Base-by-base conservation (phyloP, 2,888 invertebrate genomes). In the Pseudanteris insignis region DNA sequence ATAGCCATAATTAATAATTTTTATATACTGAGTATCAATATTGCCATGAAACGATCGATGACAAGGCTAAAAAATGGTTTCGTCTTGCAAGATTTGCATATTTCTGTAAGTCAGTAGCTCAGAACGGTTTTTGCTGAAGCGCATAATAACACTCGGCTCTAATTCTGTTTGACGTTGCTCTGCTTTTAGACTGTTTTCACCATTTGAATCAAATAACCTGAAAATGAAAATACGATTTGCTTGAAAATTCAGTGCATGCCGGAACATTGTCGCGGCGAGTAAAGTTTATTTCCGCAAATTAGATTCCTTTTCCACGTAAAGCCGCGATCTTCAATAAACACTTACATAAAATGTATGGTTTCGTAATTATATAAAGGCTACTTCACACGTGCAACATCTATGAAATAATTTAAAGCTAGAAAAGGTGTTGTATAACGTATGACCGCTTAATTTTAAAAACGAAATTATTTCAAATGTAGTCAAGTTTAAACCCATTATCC, bases 281-380 rank as follows among this genome's bases (percentile, higher is more conserved):
- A 33, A 44, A 4, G 4, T 34, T 40, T 14, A 37, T 37, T 50
- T 57, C 48, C 50, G 50, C 34, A 29, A 51, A 37, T 46, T 29
- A 36, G 29, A 46, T 51, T 51, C 46, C 46, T 36, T 37, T 43
- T 47, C 13, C 28, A 14, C 41, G 47, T 24, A 41, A 40, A 12
- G 41, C 30, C 12, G 11, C 3, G 44, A 37, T 43, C 46, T 15
- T 59, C 36, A 47, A 53, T 53, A 47, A 15, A 10, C 33, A 12
- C n/a, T 60, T 60, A 60, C 41, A 43, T 60, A 60, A 60, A 60
- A 41, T 47, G 34, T 18, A 9, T 34, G 15, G 47, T 60, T 53
- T 60, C 60, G 37, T 47, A 60, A 60, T 54, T 21, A 46, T 48
- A 54, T 47, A 59, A 60, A 43, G 26, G 53, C 53, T 44, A 54